phyloP scores from a whole-genome alignment of 37 sponge, comb jelly and placozoan genomes.

The Agelas oroides region DNA sequence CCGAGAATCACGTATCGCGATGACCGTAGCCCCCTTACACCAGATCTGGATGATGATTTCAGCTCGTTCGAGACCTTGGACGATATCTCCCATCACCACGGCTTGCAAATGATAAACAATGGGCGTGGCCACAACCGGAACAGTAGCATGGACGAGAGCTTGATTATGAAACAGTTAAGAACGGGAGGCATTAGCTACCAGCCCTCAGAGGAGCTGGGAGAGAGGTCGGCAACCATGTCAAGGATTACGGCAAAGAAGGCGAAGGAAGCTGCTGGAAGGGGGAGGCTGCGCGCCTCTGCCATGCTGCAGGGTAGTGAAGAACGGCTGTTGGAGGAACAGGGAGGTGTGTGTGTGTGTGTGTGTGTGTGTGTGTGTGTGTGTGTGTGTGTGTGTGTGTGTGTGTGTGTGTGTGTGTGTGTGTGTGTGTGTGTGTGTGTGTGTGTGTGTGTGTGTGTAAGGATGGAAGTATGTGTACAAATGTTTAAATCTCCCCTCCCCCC shows the following conservation, averaged over 20 bases:
- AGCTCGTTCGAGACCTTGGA: conserved; percentile 31
- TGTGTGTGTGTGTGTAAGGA: not conserved
- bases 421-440: not conserved
- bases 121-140: conserved; percentile 56
- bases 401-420: conserved; percentile 15
- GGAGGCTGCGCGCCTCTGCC: not conserved
- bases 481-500: not conserved
- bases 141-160: conserved; percentile 56
- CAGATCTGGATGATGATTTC: conserved; percentile 24
- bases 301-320: conserved; percentile 29
- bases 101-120: not conserved
- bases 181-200: conserved; percentile 25
- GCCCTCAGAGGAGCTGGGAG: not conserved
- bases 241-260: conserved; percentile 30
- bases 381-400: conserved; percentile 20
- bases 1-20: not conserved
- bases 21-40: not conserved
- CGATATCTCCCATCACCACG: not conserved
- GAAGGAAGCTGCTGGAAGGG: conserved; percentile 6
- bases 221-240: conserved; percentile 42
- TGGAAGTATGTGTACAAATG: not conserved
- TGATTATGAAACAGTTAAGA: conserved; percentile 46
- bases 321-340: conserved; percentile 12
- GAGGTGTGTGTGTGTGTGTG: not conserved
- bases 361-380: conserved; percentile 23